Conservation (phyloP, 2,113 vertebrate species). For the Trachemys scripta region DNA sequence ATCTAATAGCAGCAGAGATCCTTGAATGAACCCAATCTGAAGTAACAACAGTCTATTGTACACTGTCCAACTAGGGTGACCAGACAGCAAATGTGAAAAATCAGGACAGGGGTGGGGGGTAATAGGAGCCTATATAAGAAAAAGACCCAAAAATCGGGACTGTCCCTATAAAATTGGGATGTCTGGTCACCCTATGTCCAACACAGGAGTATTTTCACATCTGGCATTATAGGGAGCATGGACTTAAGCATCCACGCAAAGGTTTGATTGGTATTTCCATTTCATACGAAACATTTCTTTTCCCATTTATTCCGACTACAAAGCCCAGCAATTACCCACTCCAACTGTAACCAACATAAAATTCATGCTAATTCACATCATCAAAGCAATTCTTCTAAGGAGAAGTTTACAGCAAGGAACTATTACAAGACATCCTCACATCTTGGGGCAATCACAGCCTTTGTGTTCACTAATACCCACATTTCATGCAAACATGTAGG, state of each 20-base stretch:
- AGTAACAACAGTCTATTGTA: conserved; percentile 69
- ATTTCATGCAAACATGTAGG: background rate
- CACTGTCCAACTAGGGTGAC: conserved; percentile 45
- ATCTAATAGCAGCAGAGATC: conserved; percentile 29
- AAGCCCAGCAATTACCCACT: background rate
- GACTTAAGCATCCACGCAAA: conserved; percentile 53
- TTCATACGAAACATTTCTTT: conserved; percentile 4
- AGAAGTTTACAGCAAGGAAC: background rate
- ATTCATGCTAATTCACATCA: background rate
- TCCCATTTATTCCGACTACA: background rate
- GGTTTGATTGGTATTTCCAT: conserved; percentile 18
- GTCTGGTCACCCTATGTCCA: background rate
- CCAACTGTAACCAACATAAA: background rate
- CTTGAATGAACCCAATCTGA: conserved; percentile 12
- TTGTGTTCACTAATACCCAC: background rate
- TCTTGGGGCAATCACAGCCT: accelerated
- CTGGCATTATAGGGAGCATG: conserved; percentile 42
- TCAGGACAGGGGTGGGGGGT: too few species aligned
- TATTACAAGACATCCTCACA: conserved; percentile 1
- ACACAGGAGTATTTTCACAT: conserved; percentile 67
- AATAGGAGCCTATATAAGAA: too few species aligned
- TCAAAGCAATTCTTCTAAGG: background rate
- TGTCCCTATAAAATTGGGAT: too few species aligned
- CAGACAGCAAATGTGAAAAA: too few species aligned
- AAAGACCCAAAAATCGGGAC: too few species aligned